phyloP scores from a whole-genome alignment of 2,888 invertebrate genomes.

The Blera fallax region DNA sequence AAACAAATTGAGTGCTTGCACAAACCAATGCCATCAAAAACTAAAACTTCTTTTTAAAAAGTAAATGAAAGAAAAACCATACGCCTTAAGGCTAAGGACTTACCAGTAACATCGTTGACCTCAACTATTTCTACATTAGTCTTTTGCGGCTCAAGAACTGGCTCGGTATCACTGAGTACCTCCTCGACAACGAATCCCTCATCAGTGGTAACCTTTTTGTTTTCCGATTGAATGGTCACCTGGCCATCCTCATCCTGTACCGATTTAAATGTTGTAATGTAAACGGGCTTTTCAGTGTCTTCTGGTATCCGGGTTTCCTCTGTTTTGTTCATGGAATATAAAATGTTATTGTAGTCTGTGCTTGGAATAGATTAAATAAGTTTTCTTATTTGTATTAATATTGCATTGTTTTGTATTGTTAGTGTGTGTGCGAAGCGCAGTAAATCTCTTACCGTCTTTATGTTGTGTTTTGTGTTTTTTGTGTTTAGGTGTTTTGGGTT shows the following conservation, averaged over 20 bases:
- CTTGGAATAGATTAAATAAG: constrained; percentile 12
- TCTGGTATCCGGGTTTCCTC: constrained; percentile 77
- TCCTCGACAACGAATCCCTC: constrained; percentile 80
- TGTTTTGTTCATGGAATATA: constrained; percentile 65
- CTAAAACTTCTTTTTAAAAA: constrained; percentile 16
- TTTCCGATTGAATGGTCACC: constrained; percentile 79
- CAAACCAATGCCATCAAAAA: constrained; percentile 57
- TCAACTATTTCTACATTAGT: constrained; percentile 80
- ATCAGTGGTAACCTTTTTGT: constrained; percentile 79
- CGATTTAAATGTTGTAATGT: constrained; percentile 81
- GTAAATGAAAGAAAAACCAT: neutral
- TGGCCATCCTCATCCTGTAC: constrained; percentile 80
- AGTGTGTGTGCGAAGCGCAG: constrained; percentile 66
- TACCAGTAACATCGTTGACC: constrained; percentile 80
- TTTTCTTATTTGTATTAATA: constrained; percentile 17
- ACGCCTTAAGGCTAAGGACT: constrained; percentile 66
- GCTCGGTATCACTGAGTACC: constrained; percentile 80
- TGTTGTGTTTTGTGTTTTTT: constrained; percentile 76
- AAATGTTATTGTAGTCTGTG: constrained; percentile 48
- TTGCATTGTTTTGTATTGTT: constrained; percentile 56
- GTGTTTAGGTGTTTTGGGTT: constrained; percentile 76
- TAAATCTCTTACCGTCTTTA: constrained; percentile 77
- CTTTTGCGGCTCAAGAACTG: constrained; percentile 75
- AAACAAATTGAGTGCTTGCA: constrained; percentile 42
- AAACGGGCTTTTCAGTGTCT: constrained; percentile 80